These are phyloP conservation scores for Nymphalis io DNA, from an alignment of 1,140 invertebrate genomes.

Conservation along the genomic window DNA sequence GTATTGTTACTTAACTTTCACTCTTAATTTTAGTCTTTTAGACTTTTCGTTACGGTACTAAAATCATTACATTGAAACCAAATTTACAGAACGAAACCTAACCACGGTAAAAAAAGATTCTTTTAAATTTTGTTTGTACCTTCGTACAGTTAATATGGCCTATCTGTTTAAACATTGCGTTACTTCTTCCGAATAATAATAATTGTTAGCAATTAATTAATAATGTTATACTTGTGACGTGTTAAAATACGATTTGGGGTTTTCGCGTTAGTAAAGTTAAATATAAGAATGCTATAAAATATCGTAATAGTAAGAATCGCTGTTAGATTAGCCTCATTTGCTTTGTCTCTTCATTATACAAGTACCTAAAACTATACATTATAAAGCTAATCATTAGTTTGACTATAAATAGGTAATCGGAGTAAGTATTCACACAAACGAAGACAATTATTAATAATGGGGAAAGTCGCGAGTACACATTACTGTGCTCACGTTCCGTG, in stretches of 20 bases:
- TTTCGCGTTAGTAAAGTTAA: background rate
- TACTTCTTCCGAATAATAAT: background rate
- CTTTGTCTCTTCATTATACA: constrained; percentile 63
- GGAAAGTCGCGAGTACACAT: constrained; percentile 24
- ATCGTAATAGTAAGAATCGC: constrained; percentile 2
- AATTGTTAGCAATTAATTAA: background rate
- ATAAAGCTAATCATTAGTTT: constrained; percentile 56
- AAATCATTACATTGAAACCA: too few species aligned
- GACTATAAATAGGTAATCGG: constrained; percentile 76
- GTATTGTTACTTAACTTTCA: too few species aligned
- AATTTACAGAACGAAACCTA: too few species aligned
- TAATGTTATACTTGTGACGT: background rate
- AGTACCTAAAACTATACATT: constrained; percentile 60
- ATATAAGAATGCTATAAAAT: background rate
- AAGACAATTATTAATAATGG: constrained; percentile 29
- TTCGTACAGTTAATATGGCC: background rate
- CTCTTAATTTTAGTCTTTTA: too few species aligned
- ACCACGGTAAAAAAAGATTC: background rate
- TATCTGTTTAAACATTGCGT: constrained; percentile 1
- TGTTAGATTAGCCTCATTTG: constrained; percentile 56
- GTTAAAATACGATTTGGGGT: background rate
- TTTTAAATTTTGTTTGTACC: background rate
- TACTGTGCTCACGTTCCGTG: constrained; percentile 20
- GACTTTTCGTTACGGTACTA: too few species aligned
- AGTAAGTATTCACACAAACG: constrained; percentile 62